Evolutionary conservation across 2,888 invertebrate species (phyloP).

Genomic region (Drosophila limbata): DNA sequence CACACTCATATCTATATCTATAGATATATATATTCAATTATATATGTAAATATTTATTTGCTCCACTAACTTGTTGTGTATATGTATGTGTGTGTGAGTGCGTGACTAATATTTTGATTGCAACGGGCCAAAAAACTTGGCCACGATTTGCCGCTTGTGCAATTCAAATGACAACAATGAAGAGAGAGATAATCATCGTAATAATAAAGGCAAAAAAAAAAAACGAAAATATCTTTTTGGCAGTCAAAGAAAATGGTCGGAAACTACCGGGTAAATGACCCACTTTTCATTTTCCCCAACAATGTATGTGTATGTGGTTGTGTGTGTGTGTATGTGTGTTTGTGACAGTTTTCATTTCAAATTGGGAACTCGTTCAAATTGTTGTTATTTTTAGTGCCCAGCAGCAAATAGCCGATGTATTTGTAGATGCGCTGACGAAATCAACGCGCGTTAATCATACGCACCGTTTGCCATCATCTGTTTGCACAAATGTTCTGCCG

Average conservation of each 20-base stretch:
- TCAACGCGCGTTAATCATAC: constrained; percentile 62
- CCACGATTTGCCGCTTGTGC: constrained; percentile 71
- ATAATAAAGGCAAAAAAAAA: constrained; percentile 55
- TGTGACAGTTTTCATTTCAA: constrained; percentile 66
- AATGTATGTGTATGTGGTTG: not conserved
- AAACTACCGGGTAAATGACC: constrained; percentile 75
- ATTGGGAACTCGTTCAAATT: constrained; percentile 55
- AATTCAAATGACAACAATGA: constrained; percentile 54
- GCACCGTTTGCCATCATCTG: constrained; percentile 41
- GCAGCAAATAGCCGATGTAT: constrained; percentile 34
- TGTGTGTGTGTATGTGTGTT: constrained; percentile 2
- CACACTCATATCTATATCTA: constrained; percentile 40
- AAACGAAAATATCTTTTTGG: constrained; percentile 33
- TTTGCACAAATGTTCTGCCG: constrained; percentile 63
- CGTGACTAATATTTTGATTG: constrained; percentile 76
- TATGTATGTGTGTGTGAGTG: constrained; percentile 56
- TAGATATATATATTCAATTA: constrained; percentile 36
- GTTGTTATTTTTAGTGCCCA: constrained; percentile 51
- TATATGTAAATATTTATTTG: constrained; percentile 60
- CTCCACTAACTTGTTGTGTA: constrained; percentile 65
- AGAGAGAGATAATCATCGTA: constrained; percentile 55
- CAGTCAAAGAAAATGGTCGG: constrained; percentile 33
- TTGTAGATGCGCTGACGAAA: constrained; percentile 39
- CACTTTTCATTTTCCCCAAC: constrained; percentile 48
- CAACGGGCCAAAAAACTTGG: constrained; percentile 64